A percentile compares a stretch with the other conserved stretches of the same genome.
Conservation (phyloP, 2,888 invertebrate species). For the Caprella mutica region DNA sequence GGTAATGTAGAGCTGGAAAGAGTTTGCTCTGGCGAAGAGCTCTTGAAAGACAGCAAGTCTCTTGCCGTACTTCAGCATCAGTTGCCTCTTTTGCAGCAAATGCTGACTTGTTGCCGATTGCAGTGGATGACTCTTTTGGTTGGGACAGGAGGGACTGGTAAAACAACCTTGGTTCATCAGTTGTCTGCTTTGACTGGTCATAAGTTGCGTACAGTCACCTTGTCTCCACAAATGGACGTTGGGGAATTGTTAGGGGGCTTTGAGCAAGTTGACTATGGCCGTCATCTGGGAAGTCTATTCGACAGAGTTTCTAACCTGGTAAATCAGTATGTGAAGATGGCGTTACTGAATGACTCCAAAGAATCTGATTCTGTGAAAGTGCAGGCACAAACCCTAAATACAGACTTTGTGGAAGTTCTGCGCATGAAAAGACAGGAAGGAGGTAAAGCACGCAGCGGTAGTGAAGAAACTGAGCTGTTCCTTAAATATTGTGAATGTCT, state of each 20-base stretch:
- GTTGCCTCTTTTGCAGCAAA: conserved; percentile 52
- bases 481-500: conserved; percentile 19
- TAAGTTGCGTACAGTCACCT: conserved; percentile 60
- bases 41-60: neutral
- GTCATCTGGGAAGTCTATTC: no score
- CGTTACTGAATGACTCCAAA: no score
- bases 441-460: conserved; percentile 13
- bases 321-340: no score
- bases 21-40: no score
- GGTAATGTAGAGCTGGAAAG: no score
- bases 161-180: conserved; percentile 63
- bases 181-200: conserved; percentile 64
- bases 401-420: conserved; percentile 7
- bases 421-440: no score
- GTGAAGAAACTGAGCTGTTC: conserved; percentile 25
- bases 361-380: no score
- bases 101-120: conserved; percentile 76
- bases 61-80: conserved; percentile 26
- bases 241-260: conserved; percentile 92
- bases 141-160: conserved; percentile 64
- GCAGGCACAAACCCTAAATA: conserved; percentile 35
- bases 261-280: conserved; percentile 79
- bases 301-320: no score
- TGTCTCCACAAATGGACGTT: conserved; percentile 87
- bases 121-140: conserved; percentile 73